Evolutionary conservation across 2,888 invertebrate genomes (phyloP).

Genomic region (Siphonodentalium dalli): DNA sequence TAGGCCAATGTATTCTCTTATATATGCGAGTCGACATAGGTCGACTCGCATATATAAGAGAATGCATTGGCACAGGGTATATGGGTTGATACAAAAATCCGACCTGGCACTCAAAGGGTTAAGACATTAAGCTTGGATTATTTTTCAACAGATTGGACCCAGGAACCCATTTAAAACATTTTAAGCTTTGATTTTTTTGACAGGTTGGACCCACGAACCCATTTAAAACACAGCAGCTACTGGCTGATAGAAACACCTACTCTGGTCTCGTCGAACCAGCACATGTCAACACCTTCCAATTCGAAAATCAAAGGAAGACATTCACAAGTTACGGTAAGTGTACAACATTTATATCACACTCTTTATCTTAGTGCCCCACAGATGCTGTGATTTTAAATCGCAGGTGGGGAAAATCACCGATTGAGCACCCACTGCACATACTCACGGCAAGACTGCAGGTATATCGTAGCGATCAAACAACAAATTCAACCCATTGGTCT

Average conservation of each 20-base stretch:
- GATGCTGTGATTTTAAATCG: neutral
- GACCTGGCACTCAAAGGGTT: too few relatives aligned
- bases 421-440: too few relatives aligned
- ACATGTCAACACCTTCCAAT: slow-evolving; percentile 94
- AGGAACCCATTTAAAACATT: slow-evolving; percentile 86
- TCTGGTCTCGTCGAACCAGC: slow-evolving; percentile 95
- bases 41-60: too few relatives aligned
- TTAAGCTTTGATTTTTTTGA: slow-evolving; percentile 2
- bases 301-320: slow-evolving; percentile 93
- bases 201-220: slow-evolving; percentile 89
- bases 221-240: slow-evolving; percentile 87
- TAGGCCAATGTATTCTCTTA: too few relatives aligned
- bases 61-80: too few relatives aligned
- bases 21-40: too few relatives aligned
- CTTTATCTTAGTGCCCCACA: neutral
- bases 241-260: slow-evolving; percentile 86
- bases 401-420: too few relatives aligned
- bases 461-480: too few relatives aligned
- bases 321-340: slow-evolving; percentile 83
- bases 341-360: neutral
- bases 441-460: too few relatives aligned
- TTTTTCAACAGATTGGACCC: slow-evolving; percentile 76
- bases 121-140: neutral
- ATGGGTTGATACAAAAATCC: too few relatives aligned
- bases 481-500: too few relatives aligned